Evolutionary conservation across 2,888 invertebrate genomes (phyloP).

Genomic region (Drosophila meridiana): DNA sequence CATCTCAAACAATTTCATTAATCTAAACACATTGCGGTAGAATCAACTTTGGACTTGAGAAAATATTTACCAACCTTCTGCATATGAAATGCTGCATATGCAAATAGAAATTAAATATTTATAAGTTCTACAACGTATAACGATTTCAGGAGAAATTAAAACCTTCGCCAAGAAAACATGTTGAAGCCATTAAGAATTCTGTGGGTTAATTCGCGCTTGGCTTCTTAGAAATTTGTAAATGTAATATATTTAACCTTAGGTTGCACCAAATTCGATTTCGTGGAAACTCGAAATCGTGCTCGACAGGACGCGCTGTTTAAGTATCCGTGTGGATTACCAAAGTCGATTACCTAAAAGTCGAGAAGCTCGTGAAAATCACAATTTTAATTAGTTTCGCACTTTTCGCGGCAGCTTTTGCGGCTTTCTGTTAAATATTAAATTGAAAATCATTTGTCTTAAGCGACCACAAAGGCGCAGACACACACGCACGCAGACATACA

Average conservation of each 20-base stretch:
- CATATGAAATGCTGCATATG: background rate
- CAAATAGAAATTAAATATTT: background rate
- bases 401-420: conserved; percentile 59
- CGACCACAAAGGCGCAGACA: conserved; percentile 47
- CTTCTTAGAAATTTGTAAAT: background rate
- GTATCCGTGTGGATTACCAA: conserved; percentile 7
- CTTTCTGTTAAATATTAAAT: conserved; percentile 61
- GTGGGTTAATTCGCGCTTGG: no score
- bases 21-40: background rate
- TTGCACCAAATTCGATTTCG: background rate
- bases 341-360: background rate
- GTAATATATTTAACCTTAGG: background rate
- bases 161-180: background rate
- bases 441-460: conserved; percentile 69
- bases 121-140: no score
- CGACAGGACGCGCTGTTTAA: background rate
- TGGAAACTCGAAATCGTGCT: background rate
- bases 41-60: no score
- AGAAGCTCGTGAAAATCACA: conserved; percentile 26
- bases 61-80: background rate
- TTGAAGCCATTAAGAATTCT: background rate
- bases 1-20: background rate
- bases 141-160: background rate
- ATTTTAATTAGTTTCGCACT: conserved; percentile 72
- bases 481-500: conserved; percentile 4